Conservation (phyloP, 2,797 vertebrate species). For the Forpus xanthops region DNA sequence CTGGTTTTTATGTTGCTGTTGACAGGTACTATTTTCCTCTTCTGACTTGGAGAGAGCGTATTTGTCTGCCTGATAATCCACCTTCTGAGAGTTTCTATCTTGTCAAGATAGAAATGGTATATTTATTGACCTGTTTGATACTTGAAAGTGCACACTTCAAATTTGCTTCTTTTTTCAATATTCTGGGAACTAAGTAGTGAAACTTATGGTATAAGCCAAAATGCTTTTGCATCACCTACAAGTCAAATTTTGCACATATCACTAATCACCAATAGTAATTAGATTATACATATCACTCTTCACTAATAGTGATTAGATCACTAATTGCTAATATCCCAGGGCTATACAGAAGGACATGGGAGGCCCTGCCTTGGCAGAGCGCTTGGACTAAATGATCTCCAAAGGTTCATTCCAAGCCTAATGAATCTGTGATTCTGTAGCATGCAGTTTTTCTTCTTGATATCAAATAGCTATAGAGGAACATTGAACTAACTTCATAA, state of each 20-base stretch:
- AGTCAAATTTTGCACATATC: neutral
- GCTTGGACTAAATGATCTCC: neutral
- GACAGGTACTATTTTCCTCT: constrained; percentile 24
- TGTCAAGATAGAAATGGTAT: constrained; percentile 26
- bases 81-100: constrained; percentile 29
- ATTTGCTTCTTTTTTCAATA: neutral
- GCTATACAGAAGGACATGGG: neutral
- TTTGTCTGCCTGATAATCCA: constrained; percentile 23
- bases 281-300: neutral
- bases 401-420: neutral
- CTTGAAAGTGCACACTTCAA: neutral
- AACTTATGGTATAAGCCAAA: neutral
- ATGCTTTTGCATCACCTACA: neutral
- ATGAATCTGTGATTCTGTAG: neutral
- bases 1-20: neutral
- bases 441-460: neutral
- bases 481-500: neutral
- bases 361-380: neutral
- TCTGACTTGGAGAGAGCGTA: constrained; percentile 4
- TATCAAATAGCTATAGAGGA: neutral
- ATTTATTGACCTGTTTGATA: constrained; percentile 37
- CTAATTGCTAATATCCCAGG: neutral
- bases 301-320: neutral
- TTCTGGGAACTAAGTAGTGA: neutral
- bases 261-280: neutral